Percentiles rank a stretch among this genome's conserved stretches.
Conservation (phyloP, 2,888 invertebrate species). For the Mantis religiosa region DNA sequence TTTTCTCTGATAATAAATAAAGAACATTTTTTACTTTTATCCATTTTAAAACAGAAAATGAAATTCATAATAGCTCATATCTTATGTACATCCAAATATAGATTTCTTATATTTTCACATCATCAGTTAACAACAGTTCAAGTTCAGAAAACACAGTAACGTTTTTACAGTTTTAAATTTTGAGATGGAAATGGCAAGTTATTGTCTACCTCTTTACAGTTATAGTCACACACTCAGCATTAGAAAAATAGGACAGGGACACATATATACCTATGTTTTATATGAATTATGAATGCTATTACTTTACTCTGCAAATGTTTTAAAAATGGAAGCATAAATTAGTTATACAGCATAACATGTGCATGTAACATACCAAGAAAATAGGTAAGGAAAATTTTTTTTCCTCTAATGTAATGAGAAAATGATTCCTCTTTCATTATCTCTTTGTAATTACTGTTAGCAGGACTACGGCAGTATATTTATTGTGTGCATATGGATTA, state of each 20-base stretch:
- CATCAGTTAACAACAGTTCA: background rate
- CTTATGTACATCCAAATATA: background rate
- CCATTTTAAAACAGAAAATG: background rate
- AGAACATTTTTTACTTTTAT: background rate
- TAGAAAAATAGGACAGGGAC: background rate
- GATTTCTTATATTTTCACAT: background rate
- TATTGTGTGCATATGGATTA: too few species aligned
- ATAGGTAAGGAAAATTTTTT: background rate
- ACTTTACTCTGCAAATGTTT: background rate
- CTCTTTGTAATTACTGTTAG: background rate
- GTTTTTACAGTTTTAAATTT: background rate
- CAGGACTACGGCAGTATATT: background rate
- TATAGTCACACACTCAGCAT: background rate
- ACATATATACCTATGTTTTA: background rate
- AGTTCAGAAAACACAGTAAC: background rate
- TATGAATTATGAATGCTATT: background rate
- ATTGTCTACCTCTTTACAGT: background rate
- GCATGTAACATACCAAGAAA: background rate
- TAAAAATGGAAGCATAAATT: background rate
- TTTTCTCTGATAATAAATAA: background rate
- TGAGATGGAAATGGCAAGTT: constrained; percentile 8
- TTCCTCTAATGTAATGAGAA: background rate
- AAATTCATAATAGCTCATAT: background rate
- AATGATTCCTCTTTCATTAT: background rate
- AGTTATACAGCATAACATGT: background rate